These are phyloP conservation scores for Acipenser transmontanus DNA, from an alignment of 2,797 vertebrate genomes.

Conservation along the genomic window DNA sequence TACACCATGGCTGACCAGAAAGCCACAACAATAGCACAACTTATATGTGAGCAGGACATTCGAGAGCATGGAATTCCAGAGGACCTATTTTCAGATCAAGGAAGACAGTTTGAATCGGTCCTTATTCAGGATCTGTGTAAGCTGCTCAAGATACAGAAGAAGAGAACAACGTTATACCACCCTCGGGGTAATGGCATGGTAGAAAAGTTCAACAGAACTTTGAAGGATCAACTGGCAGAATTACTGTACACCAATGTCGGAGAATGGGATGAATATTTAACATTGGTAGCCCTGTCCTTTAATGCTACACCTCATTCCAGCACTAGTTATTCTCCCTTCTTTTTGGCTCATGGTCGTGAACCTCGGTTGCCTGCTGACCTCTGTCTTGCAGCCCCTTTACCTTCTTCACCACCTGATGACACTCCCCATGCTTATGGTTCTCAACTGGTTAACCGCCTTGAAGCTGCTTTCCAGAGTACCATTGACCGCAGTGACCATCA, in stretches of 20 bases:
- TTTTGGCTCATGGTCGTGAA: slow-evolving; percentile 8
- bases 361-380: background rate
- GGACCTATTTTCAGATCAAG: too few relatives aligned
- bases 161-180: background rate
- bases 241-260: background rate
- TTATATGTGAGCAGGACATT: slow-evolving; percentile 5
- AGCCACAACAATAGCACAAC: background rate
- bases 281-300: slow-evolving; percentile 12
- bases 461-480: too few relatives aligned
- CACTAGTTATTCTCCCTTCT: slow-evolving; percentile 9
- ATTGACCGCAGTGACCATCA: too few relatives aligned
- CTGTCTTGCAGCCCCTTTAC: too few relatives aligned
- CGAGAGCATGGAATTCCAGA: slow-evolving; percentile 6
- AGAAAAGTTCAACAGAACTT: slow-evolving; percentile 8
- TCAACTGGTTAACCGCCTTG: too few relatives aligned
- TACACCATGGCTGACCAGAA: too few relatives aligned
- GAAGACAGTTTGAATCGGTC: too few relatives aligned
- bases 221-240: slow-evolving; percentile 11
- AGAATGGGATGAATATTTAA: slow-evolving; percentile 17
- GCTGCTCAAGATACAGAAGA: too few relatives aligned
- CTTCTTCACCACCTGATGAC: too few relatives aligned
- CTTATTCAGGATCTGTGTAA: too few relatives aligned
- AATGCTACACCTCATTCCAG: slow-evolving; percentile 11
- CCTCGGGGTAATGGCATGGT: slow-evolving; percentile 14
- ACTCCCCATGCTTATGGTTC: too few relatives aligned